Base-by-base conservation (phyloP, 2,888 invertebrate genomes). In the Alloscopus bannaensis region DNA sequence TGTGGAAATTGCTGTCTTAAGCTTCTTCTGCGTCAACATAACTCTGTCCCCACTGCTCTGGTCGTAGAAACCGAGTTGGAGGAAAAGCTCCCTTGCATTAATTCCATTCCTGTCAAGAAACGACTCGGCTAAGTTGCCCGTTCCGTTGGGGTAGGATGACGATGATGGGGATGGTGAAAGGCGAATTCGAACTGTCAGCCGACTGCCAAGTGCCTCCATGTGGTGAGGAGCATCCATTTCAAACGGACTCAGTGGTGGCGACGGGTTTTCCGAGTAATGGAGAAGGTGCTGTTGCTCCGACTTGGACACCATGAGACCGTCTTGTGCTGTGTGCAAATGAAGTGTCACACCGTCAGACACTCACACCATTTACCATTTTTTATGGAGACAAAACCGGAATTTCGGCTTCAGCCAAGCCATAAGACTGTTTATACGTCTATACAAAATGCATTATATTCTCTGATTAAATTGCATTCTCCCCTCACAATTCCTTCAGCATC, bases 141-240 rank as follows among this genome's bases (percentile, higher is more conserved):
- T 68, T 11, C 28, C 36, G 57, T 75, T 77, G 62, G 29, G 18
- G 26, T 50, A 24, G 40, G 36, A 31, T 75, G 68, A 47, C n/a
- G n/a, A n/a, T n/a, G n/a, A n/a, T n/a, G n/a, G n/a, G 22, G 28
- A 65, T 52, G 83, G 82, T 64, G 83, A 83, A 60, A 84, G 83
- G 50, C 84, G 83, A 81, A 83, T 80, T 60, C 79, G 80, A 80
- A 85, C 81, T 66, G 75, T 81, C 70, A 85, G 73, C 71, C 81
- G 80, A 62, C 82, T 85, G 71, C 84, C 85, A 72, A 86, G 80
- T 62, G 85, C 85, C 76, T 85, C 81, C 47, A 84, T 83, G 77
- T 83, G 69, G 62, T 75, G 71, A 26, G 84, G 84, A 60, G 84
- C 85, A 40, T 72, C 75, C 66, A 85, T 66, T 70, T 86, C 85